A percentile compares a stretch with the other conserved stretches of the same genome.
Evolutionary conservation across 2,888 invertebrate genomes (phyloP).

Genomic region (Hirtodrosophila duncani): DNA sequence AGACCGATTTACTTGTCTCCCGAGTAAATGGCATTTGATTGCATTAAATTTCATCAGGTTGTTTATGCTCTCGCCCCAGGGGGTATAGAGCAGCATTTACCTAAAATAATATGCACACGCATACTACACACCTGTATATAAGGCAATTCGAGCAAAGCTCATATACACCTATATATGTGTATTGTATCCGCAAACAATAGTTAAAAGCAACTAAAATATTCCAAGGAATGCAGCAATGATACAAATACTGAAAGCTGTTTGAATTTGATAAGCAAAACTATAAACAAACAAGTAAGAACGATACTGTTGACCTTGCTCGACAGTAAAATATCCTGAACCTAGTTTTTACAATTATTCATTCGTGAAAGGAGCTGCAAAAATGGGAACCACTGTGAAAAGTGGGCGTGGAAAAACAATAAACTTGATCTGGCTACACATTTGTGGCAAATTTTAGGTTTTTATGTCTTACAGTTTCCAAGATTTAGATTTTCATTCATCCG

Average conservation of each 20-base stretch:
- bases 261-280: slow-evolving; percentile 21
- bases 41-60: slow-evolving; percentile 55
- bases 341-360: too few species aligned
- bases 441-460: too few species aligned
- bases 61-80: slow-evolving; percentile 37
- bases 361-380: too few species aligned
- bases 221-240: slow-evolving; percentile 20
- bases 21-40: neutral
- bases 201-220: slow-evolving; percentile 26
- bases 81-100: too few species aligned
- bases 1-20: slow-evolving; percentile 31
- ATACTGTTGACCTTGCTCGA: too few species aligned
- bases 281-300: slow-evolving; percentile 1
- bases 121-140: neutral
- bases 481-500: too few species aligned
- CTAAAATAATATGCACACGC: neutral
- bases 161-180: slow-evolving; percentile 14
- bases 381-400: neutral
- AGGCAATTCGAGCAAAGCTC: slow-evolving; percentile 29
- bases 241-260: slow-evolving; percentile 23
- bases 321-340: too few species aligned
- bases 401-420: slow-evolving; percentile 1
- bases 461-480: too few species aligned
- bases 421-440: too few species aligned
- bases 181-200: slow-evolving; percentile 13